A percentile compares a stretch with the other conserved stretches of the same genome.
These are phyloP conservation scores for Netelia fuscicornis DNA, from an alignment of 2,888 invertebrate genomes.

Conservation along the genomic window DNA sequence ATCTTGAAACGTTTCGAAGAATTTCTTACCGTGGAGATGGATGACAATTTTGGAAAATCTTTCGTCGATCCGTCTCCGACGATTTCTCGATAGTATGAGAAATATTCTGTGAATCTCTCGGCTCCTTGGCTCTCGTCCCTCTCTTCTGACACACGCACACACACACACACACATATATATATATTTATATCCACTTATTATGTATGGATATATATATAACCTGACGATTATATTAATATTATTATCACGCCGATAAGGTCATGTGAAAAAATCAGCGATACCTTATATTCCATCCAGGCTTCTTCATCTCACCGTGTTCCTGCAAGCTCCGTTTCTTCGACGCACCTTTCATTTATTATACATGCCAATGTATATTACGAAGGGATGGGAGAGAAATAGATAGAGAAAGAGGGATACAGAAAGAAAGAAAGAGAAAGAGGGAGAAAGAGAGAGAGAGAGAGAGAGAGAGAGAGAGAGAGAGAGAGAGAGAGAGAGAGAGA, in stretches of 20 bases:
- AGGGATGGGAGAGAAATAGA: constrained; percentile 14
- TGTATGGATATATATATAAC: too few species aligned
- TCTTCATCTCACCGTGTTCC: constrained; percentile 10
- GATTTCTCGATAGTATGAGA: constrained; percentile 9
- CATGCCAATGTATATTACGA: constrained; percentile 21
- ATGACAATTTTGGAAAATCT: constrained; percentile 24
- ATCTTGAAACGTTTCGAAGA: constrained; percentile 1
- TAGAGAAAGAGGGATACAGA: too few species aligned
- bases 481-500: constrained; percentile 22
- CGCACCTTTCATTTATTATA: constrained; percentile 49
- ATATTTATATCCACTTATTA: too few species aligned
- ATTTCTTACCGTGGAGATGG: constrained; percentile 1
- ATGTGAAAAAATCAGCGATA: constrained; percentile 2
- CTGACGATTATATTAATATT: too few species aligned
- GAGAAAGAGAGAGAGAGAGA: constrained; percentile 27
- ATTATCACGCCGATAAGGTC: too few species aligned
- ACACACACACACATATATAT: too few species aligned
- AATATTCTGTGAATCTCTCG: neutral
- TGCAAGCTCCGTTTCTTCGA: neutral
- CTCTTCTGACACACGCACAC: neutral
- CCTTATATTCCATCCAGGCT: constrained; percentile 42
- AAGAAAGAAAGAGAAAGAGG: neutral
- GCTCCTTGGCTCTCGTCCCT: neutral
- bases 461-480: constrained; percentile 3
- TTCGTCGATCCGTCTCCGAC: constrained; percentile 7